Percentiles rank a stretch among this genome's conserved stretches.
These are phyloP conservation scores for Alexandromys fortis DNA, from an alignment of 2,113 vertebrate species.

Conservation along the genomic window DNA sequence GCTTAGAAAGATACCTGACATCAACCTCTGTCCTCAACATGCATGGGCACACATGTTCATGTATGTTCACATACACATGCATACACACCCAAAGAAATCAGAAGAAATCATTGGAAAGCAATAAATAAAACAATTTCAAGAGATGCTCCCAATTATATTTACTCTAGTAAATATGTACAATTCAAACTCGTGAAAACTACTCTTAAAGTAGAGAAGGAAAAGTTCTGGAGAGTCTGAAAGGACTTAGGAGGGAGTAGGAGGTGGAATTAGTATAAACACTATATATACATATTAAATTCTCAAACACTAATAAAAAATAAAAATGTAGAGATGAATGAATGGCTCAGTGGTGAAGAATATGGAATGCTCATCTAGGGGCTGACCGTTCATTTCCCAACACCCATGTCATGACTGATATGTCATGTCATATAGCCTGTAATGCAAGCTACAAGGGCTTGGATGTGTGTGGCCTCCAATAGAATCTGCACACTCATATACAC, in stretches of 20 bases:
- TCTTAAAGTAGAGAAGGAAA: background rate
- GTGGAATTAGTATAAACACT: background rate
- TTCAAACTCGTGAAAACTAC: background rate
- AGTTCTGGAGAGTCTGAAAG: background rate
- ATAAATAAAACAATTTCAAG: slow-evolving; percentile 30
- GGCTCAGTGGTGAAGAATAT: background rate
- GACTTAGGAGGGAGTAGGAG: background rate
- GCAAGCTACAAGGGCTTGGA: background rate
- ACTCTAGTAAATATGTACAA: background rate
- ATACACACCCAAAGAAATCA: background rate
- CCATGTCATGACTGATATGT: background rate
- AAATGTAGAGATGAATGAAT: background rate
- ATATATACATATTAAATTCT: background rate
- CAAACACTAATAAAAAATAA: background rate
- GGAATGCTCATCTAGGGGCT: background rate
- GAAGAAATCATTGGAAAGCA: slow-evolving; percentile 12
- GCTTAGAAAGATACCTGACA: background rate
- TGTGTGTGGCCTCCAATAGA: background rate
- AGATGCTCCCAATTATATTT: slow-evolving; percentile 2
- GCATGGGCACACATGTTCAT: background rate
- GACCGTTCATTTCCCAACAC: background rate
- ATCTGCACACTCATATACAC: background rate
- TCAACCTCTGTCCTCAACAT: background rate
- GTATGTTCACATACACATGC: background rate
- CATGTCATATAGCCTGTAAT: background rate